These are phyloP conservation scores for Henricia sp. DNA, from an alignment of 53 echinoderm and acorn worm genomes.

Conservation along the genomic window DNA sequence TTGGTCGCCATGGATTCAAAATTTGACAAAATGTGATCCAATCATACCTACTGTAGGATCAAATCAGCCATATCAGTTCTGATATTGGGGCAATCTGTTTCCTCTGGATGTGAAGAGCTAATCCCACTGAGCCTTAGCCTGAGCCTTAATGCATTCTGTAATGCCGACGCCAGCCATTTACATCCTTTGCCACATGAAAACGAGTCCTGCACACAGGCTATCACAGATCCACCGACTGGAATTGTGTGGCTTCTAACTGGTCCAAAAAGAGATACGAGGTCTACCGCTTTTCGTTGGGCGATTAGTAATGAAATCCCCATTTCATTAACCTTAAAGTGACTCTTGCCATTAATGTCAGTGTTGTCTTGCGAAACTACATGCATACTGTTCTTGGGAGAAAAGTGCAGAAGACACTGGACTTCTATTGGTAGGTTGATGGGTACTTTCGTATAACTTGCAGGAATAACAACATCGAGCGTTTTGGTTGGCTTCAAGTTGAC, in stretches of 20 bases:
- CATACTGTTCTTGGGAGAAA: slow-evolving; percentile 18
- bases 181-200: slow-evolving; percentile 10
- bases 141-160: slow-evolving; percentile 1
- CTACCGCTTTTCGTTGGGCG: slow-evolving; percentile 2
- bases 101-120: neutral
- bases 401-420: slow-evolving; percentile 63
- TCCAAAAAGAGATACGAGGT: slow-evolving; percentile 41
- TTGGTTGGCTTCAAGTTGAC: slow-evolving; percentile 64
- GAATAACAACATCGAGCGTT: slow-evolving; percentile 26
- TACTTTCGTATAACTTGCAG: slow-evolving; percentile 21
- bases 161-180: slow-evolving; percentile 49
- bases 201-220: slow-evolving; percentile 9
- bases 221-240: neutral
- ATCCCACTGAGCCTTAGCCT: slow-evolving; percentile 21
- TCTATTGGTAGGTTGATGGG: slow-evolving; percentile 42
- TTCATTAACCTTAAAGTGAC: neutral
- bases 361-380: slow-evolving; percentile 17
- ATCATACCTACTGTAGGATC: too few relatives aligned
- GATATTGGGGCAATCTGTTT: neutral
- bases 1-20: too few relatives aligned
- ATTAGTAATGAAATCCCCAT: slow-evolving; percentile 13
- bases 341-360: neutral
- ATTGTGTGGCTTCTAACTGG: neutral
- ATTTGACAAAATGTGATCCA: too few relatives aligned
- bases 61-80: neutral